A percentile compares a stretch with the other conserved stretches of the same genome.
Conservation (phyloP, 2,797 vertebrate species). For the Melanotaenia parkinsoni region DNA sequence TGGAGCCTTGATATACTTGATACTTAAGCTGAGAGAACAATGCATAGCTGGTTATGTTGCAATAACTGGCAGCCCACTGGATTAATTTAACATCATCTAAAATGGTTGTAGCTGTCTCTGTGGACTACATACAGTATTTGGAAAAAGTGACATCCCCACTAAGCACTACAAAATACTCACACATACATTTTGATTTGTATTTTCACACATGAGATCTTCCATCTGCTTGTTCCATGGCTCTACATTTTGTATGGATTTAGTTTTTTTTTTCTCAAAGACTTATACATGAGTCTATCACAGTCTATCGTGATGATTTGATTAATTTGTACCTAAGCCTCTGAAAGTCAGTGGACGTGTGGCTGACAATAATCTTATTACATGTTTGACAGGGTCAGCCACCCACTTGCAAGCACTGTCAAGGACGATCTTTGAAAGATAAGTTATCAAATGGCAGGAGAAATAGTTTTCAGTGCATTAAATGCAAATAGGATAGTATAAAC, state of each 20-base stretch:
- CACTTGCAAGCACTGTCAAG: not conserved
- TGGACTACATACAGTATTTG: too few species aligned
- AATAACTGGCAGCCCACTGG: not conserved
- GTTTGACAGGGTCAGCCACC: not conserved
- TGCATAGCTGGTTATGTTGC: not conserved
- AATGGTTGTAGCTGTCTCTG: not conserved
- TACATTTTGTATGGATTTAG: not conserved
- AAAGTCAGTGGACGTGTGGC: not conserved
- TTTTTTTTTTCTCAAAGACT: not conserved
- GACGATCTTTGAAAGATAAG: not conserved
- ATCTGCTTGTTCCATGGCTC: not conserved
- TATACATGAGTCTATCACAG: not conserved
- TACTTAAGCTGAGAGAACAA: not conserved
- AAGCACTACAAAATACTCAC: not conserved
- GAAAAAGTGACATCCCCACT: too few species aligned
- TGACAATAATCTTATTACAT: not conserved
- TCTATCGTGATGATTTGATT: not conserved
- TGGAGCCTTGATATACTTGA: not conserved
- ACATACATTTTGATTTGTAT: too few species aligned
- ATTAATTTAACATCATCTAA: not conserved
- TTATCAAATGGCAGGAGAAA: not conserved
- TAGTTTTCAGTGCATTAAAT: not conserved
- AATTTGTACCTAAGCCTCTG: not conserved
- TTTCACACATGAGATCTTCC: not conserved
- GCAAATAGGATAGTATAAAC: not conserved